Base-by-base conservation (phyloP, 2,113 vertebrate genomes). In the Marmota monax region DNA sequence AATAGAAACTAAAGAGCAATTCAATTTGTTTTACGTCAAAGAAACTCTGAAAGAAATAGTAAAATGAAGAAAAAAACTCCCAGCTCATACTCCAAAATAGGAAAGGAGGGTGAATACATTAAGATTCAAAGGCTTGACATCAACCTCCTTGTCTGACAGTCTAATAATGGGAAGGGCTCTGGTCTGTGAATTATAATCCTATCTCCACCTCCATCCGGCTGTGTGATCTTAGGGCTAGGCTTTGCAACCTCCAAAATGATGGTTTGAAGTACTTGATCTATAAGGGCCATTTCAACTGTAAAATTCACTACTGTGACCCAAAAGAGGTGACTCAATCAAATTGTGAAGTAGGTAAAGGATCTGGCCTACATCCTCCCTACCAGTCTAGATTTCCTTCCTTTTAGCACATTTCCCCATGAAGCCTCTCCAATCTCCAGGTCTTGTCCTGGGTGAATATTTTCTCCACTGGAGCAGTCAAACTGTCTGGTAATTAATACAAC, bases 401-500 rank as follows among this genome's bases (percentile, higher is more conserved):
- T 90, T 42, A 34, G 22, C n/a, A 70, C 5, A 53, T 76, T 87
- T 83, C 37, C 48, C 48, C 18, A 29, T 74, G 23, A 80, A 92
- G 92, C 85, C 12, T 83, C 58, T 96, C 45, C 61, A 88, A 69
- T 7, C 53, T 93, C 63, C 63, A 90, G 37, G 53, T 90, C 42
- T 95, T 88, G 78, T 82, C 27, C 42, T 84, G 61, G 7, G 32
- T 95, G 51, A 94, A 56, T 92, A 78, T 39, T 90, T 94, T 94
- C 56, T 87, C 42, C 82, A 56, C 20, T 58, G 27, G 13, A 32
- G 18, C 27, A 80, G 18, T 88, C 63, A 93, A 82, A 90, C 29
- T 69, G 13, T 89, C 85, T 87, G 23, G 69, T 84, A 97, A 97
- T 98, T 93, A 93, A 79, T 94, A 63, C 29, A 73, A 42, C 9